phyloP scores from a whole-genome alignment of 2,797 vertebrate species.

The Schizopygopsis malacanthus region DNA sequence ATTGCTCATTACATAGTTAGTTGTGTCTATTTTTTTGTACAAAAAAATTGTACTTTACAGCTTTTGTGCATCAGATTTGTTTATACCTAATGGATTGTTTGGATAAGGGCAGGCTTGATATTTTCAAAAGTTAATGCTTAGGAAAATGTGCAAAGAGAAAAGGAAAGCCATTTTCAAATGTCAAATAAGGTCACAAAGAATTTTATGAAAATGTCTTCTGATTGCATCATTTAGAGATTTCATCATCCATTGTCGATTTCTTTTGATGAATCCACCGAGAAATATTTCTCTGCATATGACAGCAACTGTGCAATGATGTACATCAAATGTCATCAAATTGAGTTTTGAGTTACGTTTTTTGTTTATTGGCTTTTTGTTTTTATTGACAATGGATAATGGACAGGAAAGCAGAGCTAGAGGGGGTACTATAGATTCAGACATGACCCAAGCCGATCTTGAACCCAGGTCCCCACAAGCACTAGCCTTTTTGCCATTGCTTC shows the following conservation, averaged over 20 bases:
- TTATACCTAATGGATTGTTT: not conserved
- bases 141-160: not conserved
- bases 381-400: not conserved
- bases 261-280: not conserved
- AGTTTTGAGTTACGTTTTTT: not conserved
- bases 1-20: not conserved
- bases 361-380: not conserved
- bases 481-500: not conserved
- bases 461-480: not conserved
- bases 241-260: not conserved
- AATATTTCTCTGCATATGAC: not conserved
- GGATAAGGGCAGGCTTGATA: not conserved
- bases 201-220: slow-evolving; percentile 32
- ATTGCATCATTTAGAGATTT: slow-evolving; percentile 30
- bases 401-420: not conserved
- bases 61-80: slow-evolving; percentile 1
- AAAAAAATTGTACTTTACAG: not conserved
- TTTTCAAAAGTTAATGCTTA: not conserved
- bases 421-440: not conserved
- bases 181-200: not conserved
- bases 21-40: not conserved
- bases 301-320: not conserved
- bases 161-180: slow-evolving; percentile 1
- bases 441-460: not conserved
- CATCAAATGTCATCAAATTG: not conserved